Conservation (phyloP, 1,140 invertebrate species). For the Diploscapter pachys region DNA sequence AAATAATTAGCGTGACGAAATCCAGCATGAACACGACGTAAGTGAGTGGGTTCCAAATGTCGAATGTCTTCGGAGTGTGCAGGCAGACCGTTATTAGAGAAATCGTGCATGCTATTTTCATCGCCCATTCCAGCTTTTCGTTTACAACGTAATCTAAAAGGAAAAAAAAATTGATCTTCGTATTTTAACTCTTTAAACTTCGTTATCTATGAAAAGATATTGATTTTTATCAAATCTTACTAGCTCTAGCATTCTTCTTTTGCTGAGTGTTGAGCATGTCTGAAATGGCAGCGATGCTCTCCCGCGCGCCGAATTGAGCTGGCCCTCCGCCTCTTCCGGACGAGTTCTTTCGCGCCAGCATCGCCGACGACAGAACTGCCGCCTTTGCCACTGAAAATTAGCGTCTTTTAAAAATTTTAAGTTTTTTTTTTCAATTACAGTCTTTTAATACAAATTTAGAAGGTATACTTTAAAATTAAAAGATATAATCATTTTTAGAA, state of each 20-base stretch:
- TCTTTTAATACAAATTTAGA: too few relatives aligned
- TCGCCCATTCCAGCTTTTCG: constrained; percentile 27
- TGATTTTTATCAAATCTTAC: not conserved
- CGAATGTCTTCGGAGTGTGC: constrained; percentile 52
- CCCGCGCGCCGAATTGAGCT: constrained; percentile 16
- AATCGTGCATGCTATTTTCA: constrained; percentile 50
- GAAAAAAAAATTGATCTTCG: not conserved
- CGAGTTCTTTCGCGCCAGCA: constrained; percentile 50
- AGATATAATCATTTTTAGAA: too few relatives aligned
- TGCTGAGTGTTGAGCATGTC: constrained; percentile 27
- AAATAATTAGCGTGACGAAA: constrained; percentile 44
- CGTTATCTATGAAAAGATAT: not conserved
- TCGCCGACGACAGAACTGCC: constrained; percentile 52
- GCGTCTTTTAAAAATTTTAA: too few relatives aligned
- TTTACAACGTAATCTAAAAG: constrained; percentile 46
- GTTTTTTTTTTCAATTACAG: too few relatives aligned
- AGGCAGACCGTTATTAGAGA: constrained; percentile 57
- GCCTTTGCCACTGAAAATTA: constrained; percentile 53
- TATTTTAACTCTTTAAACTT: not conserved
- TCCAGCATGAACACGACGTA: constrained; percentile 47
- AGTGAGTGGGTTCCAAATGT: constrained; percentile 44
- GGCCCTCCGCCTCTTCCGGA: constrained; percentile 28
- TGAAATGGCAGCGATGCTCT: constrained; percentile 31
- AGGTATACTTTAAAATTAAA: too few relatives aligned
- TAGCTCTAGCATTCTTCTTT: not conserved